Percentiles rank a stretch among this genome's conserved stretches.
Conservation (phyloP, 2,797 vertebrate genomes). For the Lepilemur ruficaudatus region DNA sequence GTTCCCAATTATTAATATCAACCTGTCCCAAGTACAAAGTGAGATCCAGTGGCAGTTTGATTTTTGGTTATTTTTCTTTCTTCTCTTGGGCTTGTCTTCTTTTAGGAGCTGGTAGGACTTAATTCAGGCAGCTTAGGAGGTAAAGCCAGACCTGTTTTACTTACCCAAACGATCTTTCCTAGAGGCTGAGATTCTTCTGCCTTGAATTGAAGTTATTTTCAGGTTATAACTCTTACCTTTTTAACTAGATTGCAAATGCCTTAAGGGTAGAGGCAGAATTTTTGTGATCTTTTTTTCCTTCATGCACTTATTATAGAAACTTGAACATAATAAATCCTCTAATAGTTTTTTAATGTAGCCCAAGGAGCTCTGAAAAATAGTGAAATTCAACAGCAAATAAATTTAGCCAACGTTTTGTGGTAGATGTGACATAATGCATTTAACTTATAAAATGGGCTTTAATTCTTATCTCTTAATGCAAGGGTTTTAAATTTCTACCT, state of each 20-base stretch:
- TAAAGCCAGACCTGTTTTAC: neutral
- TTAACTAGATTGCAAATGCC: conserved; percentile 29
- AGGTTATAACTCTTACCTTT: neutral
- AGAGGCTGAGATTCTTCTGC: neutral
- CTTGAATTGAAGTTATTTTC: neutral
- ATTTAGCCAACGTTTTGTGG: neutral
- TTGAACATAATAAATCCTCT: neutral
- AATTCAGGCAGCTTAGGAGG: neutral
- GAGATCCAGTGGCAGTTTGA: neutral
- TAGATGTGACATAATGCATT: neutral
- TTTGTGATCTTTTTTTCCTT: conserved; percentile 17
- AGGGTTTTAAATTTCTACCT: neutral
- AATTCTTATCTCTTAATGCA: neutral
- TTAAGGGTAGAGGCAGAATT: neutral
- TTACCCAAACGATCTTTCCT: neutral
- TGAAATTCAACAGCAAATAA: conserved; percentile 4
- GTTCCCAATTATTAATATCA: rapidly evolving
- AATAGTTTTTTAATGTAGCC: conserved; percentile 45
- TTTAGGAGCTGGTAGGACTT: neutral
- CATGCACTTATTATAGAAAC: conserved; percentile 11
- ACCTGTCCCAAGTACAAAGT: too few species aligned
- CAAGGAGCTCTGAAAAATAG: neutral
- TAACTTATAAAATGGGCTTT: neutral
- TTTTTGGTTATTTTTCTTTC: neutral
- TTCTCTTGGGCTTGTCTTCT: neutral